Evolutionary conservation across 2,888 invertebrate species (phyloP), one percentile per base, ranked within the genome.

Genomic region (Drosophila mimica): DNA sequence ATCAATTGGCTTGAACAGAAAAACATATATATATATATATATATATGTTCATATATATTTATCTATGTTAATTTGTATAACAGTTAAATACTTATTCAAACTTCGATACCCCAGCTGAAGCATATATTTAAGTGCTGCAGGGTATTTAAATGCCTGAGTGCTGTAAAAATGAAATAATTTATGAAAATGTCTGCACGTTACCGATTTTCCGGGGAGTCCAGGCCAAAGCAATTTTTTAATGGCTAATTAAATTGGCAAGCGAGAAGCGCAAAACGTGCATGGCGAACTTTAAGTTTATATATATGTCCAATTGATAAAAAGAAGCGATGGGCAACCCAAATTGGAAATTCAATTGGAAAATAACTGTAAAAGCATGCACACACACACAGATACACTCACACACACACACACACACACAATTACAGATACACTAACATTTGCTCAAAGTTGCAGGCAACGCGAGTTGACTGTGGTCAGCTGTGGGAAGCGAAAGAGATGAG

Each of bases 281-380:
- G 40, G 51, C 58, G 33, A 52, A 66, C 65, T 54, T 74, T 33
- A 70, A 63, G 75, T 59, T 79, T 69, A 74, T 81, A 25, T 25
- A 25, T 25, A 57, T 67, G 53, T 65, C 60, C 67, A 88, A 82
- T 88, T 80, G 76, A 38, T 28, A 74, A 74, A 74, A 86, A 67
- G 69, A 76, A 70, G 81, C 77, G 66, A 38, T 76, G 46, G 64
- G 82, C 63, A 75, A 81, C 58, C 66, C 54, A 68, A 83, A 86
- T 89, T 88, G 78, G 74, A 88, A 89, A 85, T 80, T 80, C 86
- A 85, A 89, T 88, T 85, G 86, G 81, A 89, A 89, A 80, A 71
- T 76, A 74, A 79, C 79, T 77, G 67, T 63, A 53, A 68, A 59
- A 61, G 77, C 67, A 57, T 69, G 43, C 62, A 67, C 60, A 69